A percentile compares a stretch with the other conserved stretches of the same genome.
phyloP scores from a whole-genome alignment of 1,140 invertebrate species.

The Drosophila bocki region DNA sequence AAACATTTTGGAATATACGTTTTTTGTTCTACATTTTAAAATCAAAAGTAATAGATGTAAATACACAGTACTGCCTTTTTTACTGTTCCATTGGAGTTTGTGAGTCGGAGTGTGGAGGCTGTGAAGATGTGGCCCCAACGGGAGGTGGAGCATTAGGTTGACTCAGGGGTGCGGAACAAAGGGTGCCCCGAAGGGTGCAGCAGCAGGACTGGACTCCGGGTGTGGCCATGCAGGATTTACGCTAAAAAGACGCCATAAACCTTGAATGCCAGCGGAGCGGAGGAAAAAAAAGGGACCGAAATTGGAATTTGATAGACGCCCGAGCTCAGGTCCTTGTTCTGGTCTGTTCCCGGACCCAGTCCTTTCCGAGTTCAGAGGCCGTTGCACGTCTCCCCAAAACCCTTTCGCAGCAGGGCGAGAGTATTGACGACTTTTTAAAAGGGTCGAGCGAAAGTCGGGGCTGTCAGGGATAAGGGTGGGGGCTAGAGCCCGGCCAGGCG shows the following conservation, averaged over 20 bases:
- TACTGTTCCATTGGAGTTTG: neutral
- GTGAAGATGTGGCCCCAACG: conserved; percentile 47
- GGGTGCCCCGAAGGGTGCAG: conserved; percentile 38
- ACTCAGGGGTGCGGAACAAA: neutral
- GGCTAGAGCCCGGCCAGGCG: conserved; percentile 2
- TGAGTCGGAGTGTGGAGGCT: neutral
- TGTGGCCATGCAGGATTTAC: conserved; percentile 69
- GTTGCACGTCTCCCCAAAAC: conserved; percentile 58
- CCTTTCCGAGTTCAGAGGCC: conserved; percentile 58
- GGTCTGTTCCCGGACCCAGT: conserved; percentile 20
- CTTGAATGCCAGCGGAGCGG: conserved; percentile 64
- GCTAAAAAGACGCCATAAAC: conserved; percentile 82
- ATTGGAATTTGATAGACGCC: conserved; percentile 82
- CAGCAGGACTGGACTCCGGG: conserved; percentile 36
- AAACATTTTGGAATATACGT: neutral
- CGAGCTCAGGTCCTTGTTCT: conserved; percentile 29
- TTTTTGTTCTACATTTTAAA: neutral
- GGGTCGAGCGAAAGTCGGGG: conserved; percentile 69
- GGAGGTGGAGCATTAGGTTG: conserved; percentile 7
- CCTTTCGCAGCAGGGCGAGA: conserved; percentile 45
- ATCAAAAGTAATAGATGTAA: neutral
- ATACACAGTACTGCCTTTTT: conserved; percentile 31
- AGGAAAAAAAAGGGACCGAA: conserved; percentile 75
- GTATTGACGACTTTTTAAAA: conserved; percentile 84
- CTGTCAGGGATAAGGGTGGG: conserved; percentile 33